Evolutionary conservation across 2,113 vertebrate genomes (phyloP).

Genomic region (Prunella himalayana): DNA sequence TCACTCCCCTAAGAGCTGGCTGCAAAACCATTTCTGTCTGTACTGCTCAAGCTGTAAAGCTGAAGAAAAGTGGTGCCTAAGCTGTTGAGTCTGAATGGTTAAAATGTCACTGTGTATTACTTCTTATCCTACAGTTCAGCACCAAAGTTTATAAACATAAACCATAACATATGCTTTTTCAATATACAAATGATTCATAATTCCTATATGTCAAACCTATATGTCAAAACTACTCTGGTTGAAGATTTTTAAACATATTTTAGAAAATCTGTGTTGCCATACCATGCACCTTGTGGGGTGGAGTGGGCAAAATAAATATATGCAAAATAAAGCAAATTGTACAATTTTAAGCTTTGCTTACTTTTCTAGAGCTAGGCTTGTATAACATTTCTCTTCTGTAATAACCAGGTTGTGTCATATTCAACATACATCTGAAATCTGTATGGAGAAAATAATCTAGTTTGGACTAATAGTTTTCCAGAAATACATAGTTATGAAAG

Average conservation of each 20-base stretch:
- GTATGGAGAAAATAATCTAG: background rate
- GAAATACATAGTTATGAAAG: background rate
- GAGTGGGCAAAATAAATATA: background rate
- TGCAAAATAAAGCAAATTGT: background rate
- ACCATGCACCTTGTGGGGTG: rapidly evolving
- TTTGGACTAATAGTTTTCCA: background rate
- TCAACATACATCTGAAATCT: background rate
- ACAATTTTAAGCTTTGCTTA: background rate
- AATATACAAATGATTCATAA: background rate
- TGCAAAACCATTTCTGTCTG: background rate
- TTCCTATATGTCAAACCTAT: rapidly evolving
- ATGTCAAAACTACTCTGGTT: background rate
- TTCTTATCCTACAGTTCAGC: background rate
- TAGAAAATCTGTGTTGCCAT: background rate
- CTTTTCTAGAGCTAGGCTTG: background rate
- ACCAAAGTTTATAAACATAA: background rate
- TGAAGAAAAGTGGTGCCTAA: background rate
- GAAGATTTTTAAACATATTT: background rate
- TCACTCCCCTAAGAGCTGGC: background rate
- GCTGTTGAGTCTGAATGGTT: background rate
- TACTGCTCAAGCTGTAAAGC: background rate
- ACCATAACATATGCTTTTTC: background rate
- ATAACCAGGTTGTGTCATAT: background rate
- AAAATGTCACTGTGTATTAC: background rate
- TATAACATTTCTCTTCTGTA: background rate